A percentile compares a stretch with the other conserved stretches of the same genome.
phyloP scores from a whole-genome alignment of 2,888 invertebrate genomes.

The Sicus ferrugineus region DNA sequence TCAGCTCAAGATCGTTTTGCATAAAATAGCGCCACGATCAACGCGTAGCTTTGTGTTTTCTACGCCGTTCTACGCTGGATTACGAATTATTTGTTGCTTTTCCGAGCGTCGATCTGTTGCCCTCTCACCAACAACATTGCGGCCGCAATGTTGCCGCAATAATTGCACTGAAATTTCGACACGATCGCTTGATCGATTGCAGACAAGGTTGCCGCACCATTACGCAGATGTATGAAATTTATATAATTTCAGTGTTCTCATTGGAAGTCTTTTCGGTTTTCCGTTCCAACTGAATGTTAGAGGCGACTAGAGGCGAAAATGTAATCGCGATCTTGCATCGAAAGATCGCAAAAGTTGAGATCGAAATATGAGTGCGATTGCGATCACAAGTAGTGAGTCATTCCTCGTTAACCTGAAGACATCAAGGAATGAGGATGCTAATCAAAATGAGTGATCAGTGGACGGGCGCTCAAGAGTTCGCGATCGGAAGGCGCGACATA shows the following conservation, averaged over 20 bases:
- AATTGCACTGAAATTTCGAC: neutral
- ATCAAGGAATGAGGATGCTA: too few species aligned
- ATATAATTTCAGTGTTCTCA: neutral
- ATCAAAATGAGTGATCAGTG: too few species aligned
- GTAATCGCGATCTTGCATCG: neutral
- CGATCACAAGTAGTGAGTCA: too few species aligned
- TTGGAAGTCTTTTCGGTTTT: neutral
- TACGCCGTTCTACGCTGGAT: neutral
- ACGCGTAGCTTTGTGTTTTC: neutral
- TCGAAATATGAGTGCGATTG: too few species aligned
- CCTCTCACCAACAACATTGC: neutral
- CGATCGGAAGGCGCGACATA: too few species aligned
- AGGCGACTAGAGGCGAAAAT: too few species aligned
- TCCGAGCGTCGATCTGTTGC: neutral
- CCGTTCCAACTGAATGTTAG: neutral
- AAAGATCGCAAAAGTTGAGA: too few species aligned
- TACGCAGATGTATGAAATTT: neutral
- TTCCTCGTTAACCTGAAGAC: too few species aligned
- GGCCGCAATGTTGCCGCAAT: neutral
- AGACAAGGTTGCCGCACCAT: neutral
- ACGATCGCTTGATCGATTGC: conserved; percentile 6
- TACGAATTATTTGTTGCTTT: conserved; percentile 4
- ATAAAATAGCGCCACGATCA: conserved; percentile 1
- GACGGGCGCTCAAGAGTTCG: too few species aligned
- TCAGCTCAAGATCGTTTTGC: conserved; percentile 26